Percentiles rank a stretch among this genome's conserved stretches.
Conservation (phyloP, 2,888 invertebrate genomes). For the Luffia ferchaultella region DNA sequence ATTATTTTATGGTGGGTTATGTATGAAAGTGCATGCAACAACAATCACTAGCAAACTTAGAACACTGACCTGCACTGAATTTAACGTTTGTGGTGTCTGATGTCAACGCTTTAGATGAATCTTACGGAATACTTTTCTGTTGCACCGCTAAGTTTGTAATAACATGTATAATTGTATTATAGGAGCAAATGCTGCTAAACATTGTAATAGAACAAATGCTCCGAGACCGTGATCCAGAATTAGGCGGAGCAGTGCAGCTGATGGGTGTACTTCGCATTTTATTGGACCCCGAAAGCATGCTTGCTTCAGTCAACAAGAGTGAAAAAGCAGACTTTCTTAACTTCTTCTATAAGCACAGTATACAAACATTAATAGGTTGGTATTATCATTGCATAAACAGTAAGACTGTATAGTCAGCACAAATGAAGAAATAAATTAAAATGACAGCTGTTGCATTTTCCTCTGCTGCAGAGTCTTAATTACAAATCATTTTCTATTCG, state of each 20-base stretch:
- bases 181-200: conserved; percentile 95
- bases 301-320: conserved; percentile 90
- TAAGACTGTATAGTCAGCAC: background rate
- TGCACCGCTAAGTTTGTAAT: no score
- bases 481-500: no score
- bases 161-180: conserved; percentile 26
- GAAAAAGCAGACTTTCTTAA: conserved; percentile 98
- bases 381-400: no score
- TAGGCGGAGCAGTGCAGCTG: conserved; percentile 96
- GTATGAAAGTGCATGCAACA: no score
- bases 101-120: no score
- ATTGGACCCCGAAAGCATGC: conserved; percentile 98
- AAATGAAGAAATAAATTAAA: background rate
- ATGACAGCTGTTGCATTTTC: background rate
- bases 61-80: no score
- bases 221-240: conserved; percentile 94
- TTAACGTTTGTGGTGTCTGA: no score
- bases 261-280: conserved; percentile 93
- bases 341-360: conserved; percentile 98
- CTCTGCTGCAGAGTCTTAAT: background rate
- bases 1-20: no score
- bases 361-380: conserved; percentile 92
- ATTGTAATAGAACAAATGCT: conserved; percentile 99
- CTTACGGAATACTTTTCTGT: no score
- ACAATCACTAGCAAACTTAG: no score